Percentiles rank a stretch among this genome's conserved stretches.
These are phyloP conservation scores for Actinopyga echinites DNA, from an alignment of 53 echinoderm and acorn worm species.

Conservation along the genomic window DNA sequence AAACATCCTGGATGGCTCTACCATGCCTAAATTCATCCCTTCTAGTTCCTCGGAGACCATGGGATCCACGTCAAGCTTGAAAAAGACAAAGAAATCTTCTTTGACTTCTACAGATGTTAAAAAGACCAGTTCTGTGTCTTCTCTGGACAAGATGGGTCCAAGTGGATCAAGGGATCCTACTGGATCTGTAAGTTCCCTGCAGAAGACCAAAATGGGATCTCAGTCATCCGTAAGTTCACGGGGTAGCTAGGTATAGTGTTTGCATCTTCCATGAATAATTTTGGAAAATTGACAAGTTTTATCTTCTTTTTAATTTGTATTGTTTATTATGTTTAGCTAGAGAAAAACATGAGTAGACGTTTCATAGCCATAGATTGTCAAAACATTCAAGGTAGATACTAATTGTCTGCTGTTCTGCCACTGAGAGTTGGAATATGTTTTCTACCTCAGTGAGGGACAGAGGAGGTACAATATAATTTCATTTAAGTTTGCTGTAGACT, in stretches of 20 bases:
- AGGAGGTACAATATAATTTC: too few species aligned
- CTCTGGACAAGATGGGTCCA: slow-evolving; percentile 14
- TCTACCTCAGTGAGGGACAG: too few species aligned
- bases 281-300: too few species aligned
- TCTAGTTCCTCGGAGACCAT: slow-evolving; percentile 59
- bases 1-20: slow-evolving; percentile 66
- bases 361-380: too few species aligned
- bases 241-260: background rate
- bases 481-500: too few species aligned
- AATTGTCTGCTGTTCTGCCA: too few species aligned
- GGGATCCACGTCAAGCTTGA: slow-evolving; percentile 50
- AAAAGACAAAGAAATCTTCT: slow-evolving; percentile 16
- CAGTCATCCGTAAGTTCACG: slow-evolving; percentile 5
- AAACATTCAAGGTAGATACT: too few species aligned
- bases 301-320: too few species aligned
- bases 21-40: slow-evolving; percentile 39
- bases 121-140: background rate
- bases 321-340: too few species aligned
- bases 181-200: background rate
- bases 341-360: too few species aligned
- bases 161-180: slow-evolving; percentile 20
- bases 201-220: background rate
- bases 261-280: too few species aligned
- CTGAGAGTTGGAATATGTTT: too few species aligned
- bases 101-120: background rate